These are phyloP conservation scores for Engystomops pustulosus DNA, from an alignment of 2,113 vertebrate species.

Conservation along the genomic window DNA sequence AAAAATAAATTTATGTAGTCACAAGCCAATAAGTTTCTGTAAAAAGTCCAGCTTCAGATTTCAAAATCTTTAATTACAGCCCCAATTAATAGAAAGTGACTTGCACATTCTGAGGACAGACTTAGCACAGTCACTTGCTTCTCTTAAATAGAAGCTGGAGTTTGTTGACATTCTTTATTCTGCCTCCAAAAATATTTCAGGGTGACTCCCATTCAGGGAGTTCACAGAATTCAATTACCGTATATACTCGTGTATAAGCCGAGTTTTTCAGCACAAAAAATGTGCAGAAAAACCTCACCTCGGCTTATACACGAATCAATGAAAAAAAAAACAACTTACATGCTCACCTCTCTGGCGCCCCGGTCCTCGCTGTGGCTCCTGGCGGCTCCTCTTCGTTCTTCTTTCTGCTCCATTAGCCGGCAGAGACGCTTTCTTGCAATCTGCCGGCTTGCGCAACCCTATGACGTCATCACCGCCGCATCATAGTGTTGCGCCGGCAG, in stretches of 20 bases:
- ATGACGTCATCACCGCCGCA: no score
- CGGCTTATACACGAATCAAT: no score
- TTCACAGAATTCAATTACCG: not conserved
- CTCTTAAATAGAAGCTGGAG: conserved; percentile 10
- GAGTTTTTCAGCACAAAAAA: no score
- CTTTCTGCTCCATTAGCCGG: no score
- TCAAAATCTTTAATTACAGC: conserved; percentile 22
- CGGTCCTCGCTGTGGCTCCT: no score
- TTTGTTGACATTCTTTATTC: not conserved
- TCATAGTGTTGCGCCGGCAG: no score
- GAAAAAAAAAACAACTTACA: not conserved
- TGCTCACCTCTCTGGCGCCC: no score
- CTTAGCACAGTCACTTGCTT: conserved; percentile 31
- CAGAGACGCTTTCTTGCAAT: no score
- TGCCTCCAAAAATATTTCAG: not conserved
- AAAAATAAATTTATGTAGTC: conserved; percentile 6
- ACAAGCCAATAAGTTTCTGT: not conserved
- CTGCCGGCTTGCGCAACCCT: no score
- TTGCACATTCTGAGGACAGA: conserved; percentile 38
- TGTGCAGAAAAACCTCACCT: no score
- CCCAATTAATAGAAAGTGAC: conserved; percentile 51
- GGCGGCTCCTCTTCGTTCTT: no score
- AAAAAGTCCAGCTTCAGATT: conserved; percentile 32
- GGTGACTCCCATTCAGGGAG: not conserved
- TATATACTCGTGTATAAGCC: no score